Evolutionary conservation across 2,113 vertebrate genomes (phyloP).

Genomic region (Eurystomus gularis): DNA sequence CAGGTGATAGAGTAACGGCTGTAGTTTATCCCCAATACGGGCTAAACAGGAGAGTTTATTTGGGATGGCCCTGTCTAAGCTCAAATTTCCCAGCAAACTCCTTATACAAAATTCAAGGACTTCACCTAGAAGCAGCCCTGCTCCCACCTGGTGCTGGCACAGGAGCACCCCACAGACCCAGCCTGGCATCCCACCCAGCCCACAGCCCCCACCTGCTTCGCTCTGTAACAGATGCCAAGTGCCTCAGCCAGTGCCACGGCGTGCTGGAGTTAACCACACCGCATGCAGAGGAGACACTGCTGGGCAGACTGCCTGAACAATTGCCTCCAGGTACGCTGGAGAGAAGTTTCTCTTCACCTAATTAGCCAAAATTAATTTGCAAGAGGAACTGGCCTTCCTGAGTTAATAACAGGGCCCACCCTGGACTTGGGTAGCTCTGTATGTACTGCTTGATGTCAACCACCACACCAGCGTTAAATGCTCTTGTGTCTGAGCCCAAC

Average conservation of each 20-base stretch:
- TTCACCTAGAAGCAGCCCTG: neutral
- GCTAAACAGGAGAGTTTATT: too few relatives aligned
- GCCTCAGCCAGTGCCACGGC: rapidly evolving
- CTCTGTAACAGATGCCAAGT: rapidly evolving
- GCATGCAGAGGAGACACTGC: rapidly evolving
- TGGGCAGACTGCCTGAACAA: neutral
- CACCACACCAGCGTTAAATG: rapidly evolving
- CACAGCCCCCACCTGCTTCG: rapidly evolving
- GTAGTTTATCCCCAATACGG: too few relatives aligned
- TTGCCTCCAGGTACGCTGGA: neutral
- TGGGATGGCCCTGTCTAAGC: neutral
- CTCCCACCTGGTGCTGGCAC: neutral
- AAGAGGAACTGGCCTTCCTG: neutral
- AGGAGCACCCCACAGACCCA: rapidly evolving
- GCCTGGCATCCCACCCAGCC: neutral
- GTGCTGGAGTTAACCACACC: neutral
- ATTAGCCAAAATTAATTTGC: neutral
- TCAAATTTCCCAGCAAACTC: neutral
- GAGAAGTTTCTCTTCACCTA: neutral
- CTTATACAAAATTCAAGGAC: rapidly evolving
- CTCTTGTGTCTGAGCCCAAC: rapidly evolving
- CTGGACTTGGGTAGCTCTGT: rapidly evolving
- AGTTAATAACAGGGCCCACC: rapidly evolving
- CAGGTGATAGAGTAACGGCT: too few relatives aligned
- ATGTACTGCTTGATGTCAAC: rapidly evolving